These are phyloP conservation scores for Calliscelio sp. DNA, from an alignment of 2,888 invertebrate species.

Conservation along the genomic window DNA sequence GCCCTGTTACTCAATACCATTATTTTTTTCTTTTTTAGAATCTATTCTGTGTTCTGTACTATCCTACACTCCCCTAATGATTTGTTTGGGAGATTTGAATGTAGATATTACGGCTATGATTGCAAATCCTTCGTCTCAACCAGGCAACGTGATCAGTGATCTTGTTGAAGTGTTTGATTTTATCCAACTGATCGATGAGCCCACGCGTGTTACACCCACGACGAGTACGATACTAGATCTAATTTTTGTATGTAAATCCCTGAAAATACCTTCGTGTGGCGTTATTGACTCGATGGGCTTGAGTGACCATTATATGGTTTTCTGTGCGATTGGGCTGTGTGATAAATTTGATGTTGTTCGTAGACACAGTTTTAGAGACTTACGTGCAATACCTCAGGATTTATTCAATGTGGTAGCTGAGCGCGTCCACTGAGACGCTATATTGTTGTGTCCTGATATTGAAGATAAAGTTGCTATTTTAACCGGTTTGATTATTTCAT, in stretches of 20 bases:
- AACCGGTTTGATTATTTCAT: not conserved
- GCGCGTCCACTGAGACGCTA: not conserved
- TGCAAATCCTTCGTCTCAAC: no score
- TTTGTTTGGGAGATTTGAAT: constrained; percentile 13
- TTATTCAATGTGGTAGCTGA: not conserved
- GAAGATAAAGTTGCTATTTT: not conserved
- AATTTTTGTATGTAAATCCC: not conserved
- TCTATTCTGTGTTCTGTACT: no score
- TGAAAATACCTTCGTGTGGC: not conserved
- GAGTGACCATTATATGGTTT: not conserved
- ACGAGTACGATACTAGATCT: not conserved
- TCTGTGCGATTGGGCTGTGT: not conserved
- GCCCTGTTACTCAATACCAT: no score
- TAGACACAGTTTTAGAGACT: no score
- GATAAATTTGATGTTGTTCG: no score
- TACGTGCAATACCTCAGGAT: not conserved
- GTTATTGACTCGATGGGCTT: not conserved
- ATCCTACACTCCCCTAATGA: not conserved
- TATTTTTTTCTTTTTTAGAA: no score
- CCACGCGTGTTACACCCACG: not conserved
- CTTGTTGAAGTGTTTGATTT: not conserved
- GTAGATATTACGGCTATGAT: not conserved
- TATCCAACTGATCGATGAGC: not conserved
- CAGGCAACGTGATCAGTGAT: not conserved
- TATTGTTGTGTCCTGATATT: not conserved